phyloP scores from a whole-genome alignment of 2,113 vertebrate species.

The Mormyrus iriodes region DNA sequence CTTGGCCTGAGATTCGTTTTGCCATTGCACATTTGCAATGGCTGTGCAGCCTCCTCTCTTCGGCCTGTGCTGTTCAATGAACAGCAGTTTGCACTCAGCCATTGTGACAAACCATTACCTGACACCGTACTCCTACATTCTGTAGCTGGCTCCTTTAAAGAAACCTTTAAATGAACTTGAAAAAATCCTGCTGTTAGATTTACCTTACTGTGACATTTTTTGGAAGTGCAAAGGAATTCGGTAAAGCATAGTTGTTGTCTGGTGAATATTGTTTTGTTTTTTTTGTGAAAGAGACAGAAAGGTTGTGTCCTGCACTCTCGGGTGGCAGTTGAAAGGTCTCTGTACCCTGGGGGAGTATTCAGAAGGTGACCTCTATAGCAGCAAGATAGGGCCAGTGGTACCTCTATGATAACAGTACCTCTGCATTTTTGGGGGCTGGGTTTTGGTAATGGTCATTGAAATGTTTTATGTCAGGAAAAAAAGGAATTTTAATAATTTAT shows the following conservation, averaged over 20 bases:
- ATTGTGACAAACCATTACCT: conserved; percentile 26
- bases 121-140: conserved; percentile 8
- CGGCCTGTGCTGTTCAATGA: conserved; percentile 2
- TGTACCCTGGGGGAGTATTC: conserved; percentile 21
- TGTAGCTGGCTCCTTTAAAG: conserved; percentile 22
- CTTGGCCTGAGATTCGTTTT: background rate
- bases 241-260: background rate
- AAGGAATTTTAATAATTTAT: background rate
- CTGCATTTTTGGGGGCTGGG: background rate
- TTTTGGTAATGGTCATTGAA: background rate
- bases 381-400: background rate
- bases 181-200: conserved; percentile 26
- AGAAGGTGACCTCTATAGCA: conserved; percentile 24
- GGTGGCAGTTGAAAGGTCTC: conserved; percentile 12
- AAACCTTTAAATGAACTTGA: conserved; percentile 31
- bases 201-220: conserved; percentile 32
- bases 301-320: conserved; percentile 15
- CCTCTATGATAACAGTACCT: background rate
- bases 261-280: conserved; percentile 3
- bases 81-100: conserved; percentile 29
- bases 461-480: background rate
- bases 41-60: background rate
- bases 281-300: conserved; percentile 11
- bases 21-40: conserved; percentile 9
- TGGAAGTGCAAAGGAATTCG: conserved; percentile 9